Conservation (phyloP, 1,140 invertebrate species). For the Bombus ignitus region DNA sequence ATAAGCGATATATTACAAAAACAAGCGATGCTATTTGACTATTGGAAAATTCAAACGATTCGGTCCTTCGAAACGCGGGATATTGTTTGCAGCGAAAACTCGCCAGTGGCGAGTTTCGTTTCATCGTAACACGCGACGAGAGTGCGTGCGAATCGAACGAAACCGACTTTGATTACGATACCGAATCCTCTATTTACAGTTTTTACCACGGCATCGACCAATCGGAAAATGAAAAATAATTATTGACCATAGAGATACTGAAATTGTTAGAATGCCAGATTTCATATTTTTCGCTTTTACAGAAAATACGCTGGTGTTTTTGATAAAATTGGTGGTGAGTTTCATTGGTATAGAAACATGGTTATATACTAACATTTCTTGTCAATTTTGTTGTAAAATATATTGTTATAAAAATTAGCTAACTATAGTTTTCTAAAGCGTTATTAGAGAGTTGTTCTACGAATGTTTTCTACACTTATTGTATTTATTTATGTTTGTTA, state of each 20-base stretch:
- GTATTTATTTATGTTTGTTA: too few relatives aligned
- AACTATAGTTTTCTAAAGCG: too few relatives aligned
- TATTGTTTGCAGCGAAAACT: constrained; percentile 15
- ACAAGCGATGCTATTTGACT: background rate
- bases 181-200: constrained; percentile 10
- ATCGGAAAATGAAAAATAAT: background rate
- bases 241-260: background rate
- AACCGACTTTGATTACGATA: background rate
- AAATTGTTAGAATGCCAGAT: background rate
- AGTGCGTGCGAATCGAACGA: background rate
- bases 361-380: background rate
- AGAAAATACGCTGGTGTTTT: background rate
- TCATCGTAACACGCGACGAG: background rate
- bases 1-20: constrained; percentile 6
- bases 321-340: background rate
- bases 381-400: background rate
- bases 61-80: background rate
- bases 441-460: too few relatives aligned
- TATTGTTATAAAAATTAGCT: too few relatives aligned
- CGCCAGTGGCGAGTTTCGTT: background rate
- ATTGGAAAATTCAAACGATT: background rate
- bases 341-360: background rate
- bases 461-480: too few relatives aligned
- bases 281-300: background rate
- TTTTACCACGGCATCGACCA: constrained; percentile 9